Conservation (phyloP, 2,797 vertebrate species). For the Perodicticus potto region DNA sequence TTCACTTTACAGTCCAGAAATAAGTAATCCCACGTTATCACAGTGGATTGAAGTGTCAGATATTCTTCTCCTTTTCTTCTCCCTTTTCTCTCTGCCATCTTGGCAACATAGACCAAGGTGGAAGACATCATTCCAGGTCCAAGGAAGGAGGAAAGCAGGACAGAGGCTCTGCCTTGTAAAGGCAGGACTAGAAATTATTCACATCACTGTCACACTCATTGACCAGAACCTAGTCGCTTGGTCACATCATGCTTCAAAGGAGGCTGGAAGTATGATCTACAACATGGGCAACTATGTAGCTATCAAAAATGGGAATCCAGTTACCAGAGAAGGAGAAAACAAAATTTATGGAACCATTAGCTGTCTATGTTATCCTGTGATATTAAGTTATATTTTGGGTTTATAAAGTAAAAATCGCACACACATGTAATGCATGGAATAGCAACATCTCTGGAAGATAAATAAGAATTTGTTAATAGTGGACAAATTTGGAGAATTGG, state of each 20-base stretch:
- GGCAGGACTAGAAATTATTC: not conserved
- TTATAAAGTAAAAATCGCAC: not conserved
- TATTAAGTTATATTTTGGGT: not conserved
- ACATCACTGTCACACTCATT: not conserved
- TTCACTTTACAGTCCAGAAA: not conserved
- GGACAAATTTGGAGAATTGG: not conserved
- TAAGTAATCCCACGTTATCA: not conserved
- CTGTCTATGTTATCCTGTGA: not conserved
- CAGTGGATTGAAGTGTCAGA: not conserved
- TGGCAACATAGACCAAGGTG: no score
- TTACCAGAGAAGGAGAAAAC: not conserved
- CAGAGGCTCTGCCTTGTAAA: not conserved
- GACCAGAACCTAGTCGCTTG: not conserved
- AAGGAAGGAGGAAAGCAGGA: no score
- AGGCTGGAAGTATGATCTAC: not conserved
- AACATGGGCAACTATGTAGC: not conserved
- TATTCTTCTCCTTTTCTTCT: not conserved
- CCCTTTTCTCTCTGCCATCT: not conserved
- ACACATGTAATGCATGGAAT: not conserved
- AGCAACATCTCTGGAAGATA: not conserved
- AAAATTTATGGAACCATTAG: not conserved
- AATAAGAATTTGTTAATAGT: not conserved
- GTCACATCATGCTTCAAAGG: not conserved
- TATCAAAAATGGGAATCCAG: not conserved
- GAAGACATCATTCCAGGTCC: not conserved